These are phyloP conservation scores for Apteryx mantelli DNA, from an alignment of 2,113 vertebrate species.

Conservation along the genomic window DNA sequence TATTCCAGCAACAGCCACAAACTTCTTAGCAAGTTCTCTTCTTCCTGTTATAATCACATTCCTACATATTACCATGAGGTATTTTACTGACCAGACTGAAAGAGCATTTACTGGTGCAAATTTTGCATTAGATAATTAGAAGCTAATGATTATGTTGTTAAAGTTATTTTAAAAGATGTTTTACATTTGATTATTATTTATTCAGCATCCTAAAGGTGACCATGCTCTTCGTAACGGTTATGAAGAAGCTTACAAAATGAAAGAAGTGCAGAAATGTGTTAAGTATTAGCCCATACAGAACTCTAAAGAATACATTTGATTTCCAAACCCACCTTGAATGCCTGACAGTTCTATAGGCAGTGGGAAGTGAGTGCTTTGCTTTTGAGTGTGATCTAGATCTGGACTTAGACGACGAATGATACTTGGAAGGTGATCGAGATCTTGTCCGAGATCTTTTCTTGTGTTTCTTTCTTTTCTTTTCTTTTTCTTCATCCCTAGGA, in stretches of 20 bases:
- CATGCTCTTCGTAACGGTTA: neutral
- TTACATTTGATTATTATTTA: neutral
- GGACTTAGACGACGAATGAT: conserved; percentile 78
- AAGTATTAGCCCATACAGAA: neutral
- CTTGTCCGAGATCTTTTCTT: conserved; percentile 89
- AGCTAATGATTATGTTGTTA: neutral
- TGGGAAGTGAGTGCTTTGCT: conserved; percentile 91
- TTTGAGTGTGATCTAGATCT: conserved; percentile 84
- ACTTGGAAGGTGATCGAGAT: conserved; percentile 83
- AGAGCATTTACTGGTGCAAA: neutral
- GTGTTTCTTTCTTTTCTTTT: conserved; percentile 95
- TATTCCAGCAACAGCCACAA: neutral
- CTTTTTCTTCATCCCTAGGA: conserved; percentile 81
- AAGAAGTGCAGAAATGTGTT: neutral
- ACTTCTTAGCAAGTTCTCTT: neutral
- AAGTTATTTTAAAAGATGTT: neutral
- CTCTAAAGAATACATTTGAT: neutral
- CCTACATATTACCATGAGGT: neutral
- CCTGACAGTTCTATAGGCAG: conserved; percentile 89
- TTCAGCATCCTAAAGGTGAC: neutral
- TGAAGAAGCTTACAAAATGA: neutral
- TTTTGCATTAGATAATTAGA: neutral
- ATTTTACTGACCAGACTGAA: neutral
- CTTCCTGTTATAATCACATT: neutral
- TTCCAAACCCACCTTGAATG: conserved; percentile 86